phyloP scores from a whole-genome alignment of 2,113 vertebrate genomes.

The Prochilodus magdalenae region DNA sequence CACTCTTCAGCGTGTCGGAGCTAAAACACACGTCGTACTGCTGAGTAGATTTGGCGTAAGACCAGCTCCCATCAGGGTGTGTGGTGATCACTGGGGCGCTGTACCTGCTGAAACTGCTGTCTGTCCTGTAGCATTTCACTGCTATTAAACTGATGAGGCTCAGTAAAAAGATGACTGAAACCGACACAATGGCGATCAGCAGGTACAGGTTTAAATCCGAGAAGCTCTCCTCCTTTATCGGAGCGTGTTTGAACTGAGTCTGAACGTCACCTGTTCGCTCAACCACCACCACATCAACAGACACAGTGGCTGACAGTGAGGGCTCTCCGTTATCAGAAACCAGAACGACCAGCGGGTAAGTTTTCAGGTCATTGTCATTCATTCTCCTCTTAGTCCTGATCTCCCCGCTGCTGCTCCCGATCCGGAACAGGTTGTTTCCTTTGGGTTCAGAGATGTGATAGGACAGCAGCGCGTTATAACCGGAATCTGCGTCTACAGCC shows the following conservation, averaged over 20 bases:
- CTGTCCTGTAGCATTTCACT: slow-evolving; percentile 62
- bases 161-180: slow-evolving; percentile 59
- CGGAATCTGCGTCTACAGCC: slow-evolving; percentile 62
- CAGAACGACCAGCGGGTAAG: slow-evolving; percentile 54
- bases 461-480: slow-evolving; percentile 65
- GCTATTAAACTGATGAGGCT: slow-evolving; percentile 63
- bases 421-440: slow-evolving; percentile 55
- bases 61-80: slow-evolving; percentile 61
- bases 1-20: slow-evolving; percentile 63
- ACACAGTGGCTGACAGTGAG: slow-evolving; percentile 57
- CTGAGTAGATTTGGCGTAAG: slow-evolving; percentile 58
- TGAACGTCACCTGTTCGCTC: slow-evolving; percentile 60
- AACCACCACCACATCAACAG: slow-evolving; percentile 55
- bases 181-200: slow-evolving; percentile 53
- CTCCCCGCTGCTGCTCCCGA: slow-evolving; percentile 59
- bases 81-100: slow-evolving; percentile 67
- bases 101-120: slow-evolving; percentile 46
- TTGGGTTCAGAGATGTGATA: slow-evolving; percentile 60
- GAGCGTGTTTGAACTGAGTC: slow-evolving; percentile 72
- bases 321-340: slow-evolving; percentile 62
- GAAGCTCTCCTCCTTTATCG: slow-evolving; percentile 65
- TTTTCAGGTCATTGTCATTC: slow-evolving; percentile 59
- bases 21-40: slow-evolving; percentile 61
- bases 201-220: slow-evolving; percentile 70
- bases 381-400: slow-evolving; percentile 60